Evolutionary conservation across 2,113 vertebrate species (phyloP).

Genomic region (Tyto alba): DNA sequence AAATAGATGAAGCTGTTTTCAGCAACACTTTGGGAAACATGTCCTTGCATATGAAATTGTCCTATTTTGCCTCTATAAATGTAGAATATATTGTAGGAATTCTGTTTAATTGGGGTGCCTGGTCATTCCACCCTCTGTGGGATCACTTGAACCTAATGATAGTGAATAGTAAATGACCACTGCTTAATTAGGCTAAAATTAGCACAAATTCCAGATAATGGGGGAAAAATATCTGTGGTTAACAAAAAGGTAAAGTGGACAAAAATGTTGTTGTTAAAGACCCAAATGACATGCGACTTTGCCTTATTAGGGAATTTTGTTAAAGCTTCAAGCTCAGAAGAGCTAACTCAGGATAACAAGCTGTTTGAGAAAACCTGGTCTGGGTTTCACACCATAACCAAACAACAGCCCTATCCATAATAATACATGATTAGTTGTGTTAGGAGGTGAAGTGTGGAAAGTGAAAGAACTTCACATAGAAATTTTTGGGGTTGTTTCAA

Average conservation of each 20-base stretch:
- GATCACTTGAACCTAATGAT: background rate
- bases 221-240: background rate
- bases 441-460: background rate
- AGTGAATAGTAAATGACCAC: background rate
- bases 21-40: background rate
- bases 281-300: background rate
- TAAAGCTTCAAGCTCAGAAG: background rate
- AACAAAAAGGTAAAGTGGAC: background rate
- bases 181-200: background rate
- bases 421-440: background rate
- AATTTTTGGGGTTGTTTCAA: background rate
- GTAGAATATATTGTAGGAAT: background rate
- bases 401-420: background rate
- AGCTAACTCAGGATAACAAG: background rate
- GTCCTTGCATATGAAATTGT: background rate
- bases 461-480: background rate
- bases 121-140: background rate
- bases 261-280: background rate
- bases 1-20: background rate
- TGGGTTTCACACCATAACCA: background rate
- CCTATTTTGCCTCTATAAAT: background rate
- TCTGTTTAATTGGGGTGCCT: background rate
- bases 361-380: background rate
- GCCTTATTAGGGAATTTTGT: background rate
- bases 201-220: background rate